These are phyloP conservation scores for Euzetes globulus DNA, from an alignment of 2,888 invertebrate species.

Conservation along the genomic window DNA sequence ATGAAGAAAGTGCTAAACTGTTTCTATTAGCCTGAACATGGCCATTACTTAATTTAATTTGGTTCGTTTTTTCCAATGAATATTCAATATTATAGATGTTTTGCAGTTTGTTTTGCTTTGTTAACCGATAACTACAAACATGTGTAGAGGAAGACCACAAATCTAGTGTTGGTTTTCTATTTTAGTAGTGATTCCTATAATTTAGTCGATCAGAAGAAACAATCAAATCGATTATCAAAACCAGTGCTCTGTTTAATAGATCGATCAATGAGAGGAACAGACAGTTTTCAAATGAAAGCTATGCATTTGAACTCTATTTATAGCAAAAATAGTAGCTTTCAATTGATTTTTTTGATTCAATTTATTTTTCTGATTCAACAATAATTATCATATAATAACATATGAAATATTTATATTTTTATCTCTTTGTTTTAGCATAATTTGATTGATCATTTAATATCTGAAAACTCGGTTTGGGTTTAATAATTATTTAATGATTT, in stretches of 20 bases:
- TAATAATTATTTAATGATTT: no score
- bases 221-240: constrained; percentile 4
- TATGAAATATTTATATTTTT: not conserved
- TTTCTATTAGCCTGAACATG: no score
- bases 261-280: not conserved
- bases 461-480: no score
- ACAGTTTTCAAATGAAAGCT: not conserved
- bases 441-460: no score
- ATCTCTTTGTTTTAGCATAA: no score
- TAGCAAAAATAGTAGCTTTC: not conserved
- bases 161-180: not conserved
- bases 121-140: not conserved
- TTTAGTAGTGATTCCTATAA: no score
- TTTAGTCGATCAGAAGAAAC: not conserved
- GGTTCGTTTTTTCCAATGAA: no score
- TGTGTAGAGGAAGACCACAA: not conserved
- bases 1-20: no score
- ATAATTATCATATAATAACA: not conserved
- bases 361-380: not conserved
- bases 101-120: not conserved
- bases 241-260: not conserved
- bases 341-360: not conserved
- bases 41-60: no score
- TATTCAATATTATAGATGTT: no score
- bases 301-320: no score